Base-by-base conservation (phyloP, 2,113 vertebrate genomes). In the Pleuronectes platessa region DNA sequence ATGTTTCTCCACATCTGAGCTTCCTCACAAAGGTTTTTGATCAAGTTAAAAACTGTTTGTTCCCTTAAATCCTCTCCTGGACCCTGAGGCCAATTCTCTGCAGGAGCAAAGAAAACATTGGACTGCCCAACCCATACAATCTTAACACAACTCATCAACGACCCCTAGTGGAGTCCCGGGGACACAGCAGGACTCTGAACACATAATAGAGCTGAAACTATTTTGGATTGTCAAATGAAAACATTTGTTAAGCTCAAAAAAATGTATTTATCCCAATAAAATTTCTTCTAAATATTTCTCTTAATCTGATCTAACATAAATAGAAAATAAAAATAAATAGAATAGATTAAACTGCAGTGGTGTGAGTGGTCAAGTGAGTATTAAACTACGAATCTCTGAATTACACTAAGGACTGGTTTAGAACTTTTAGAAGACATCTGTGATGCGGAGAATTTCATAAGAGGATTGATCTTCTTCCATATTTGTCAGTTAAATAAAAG, bases 161-260 rank as follows among this genome's bases (percentile, higher is more conserved):
- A 88, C 92, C 87, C 80, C 88, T 84, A 61, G 83, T 88, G 91
- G 90, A 72, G 55, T 2, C 20, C 0, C 2, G 11, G 18, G 58
- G 31, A 68, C 49, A 49, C 21, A 68, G 21, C 62, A 24, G 23
- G 13, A 24, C 27, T 31, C 27, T 31, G 27, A 31, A 31, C 31
- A 1, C 6, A 31, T 31, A 5, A 8, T 6, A 31, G 31, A 31
- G 31, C 26, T 45, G n/a, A 53, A 53, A 26, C 17, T 5, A 14
- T 13, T 58, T 18, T 21, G 9, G 9, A 6, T 17, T 51, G 14
- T 18, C 7, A 51, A 54, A 54, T 21, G 51, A 54, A 7, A 47
- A 24, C 59, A 26, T 7, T 12, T 9, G 13, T 40, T 56, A 17
- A 24, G 14, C 15, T 58, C 21, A 59, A 13, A 47, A 12, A 58